phyloP scores from a whole-genome alignment of 2,888 invertebrate genomes.

The Ellobium chinense region DNA sequence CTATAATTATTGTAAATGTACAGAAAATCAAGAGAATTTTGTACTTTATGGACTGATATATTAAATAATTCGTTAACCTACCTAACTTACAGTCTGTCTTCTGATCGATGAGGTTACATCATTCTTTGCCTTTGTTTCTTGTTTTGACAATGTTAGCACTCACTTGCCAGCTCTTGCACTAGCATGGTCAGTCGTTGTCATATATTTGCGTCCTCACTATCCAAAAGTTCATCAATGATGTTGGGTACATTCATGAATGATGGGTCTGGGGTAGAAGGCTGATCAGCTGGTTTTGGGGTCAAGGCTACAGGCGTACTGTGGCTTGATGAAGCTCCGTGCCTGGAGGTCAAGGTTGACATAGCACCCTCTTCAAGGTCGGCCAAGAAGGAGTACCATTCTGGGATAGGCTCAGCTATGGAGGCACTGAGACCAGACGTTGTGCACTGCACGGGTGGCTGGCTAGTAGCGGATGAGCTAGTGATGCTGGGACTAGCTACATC shows the following conservation, averaged over 20 bases:
- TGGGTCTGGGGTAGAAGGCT: background rate
- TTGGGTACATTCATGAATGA: constrained; percentile 39
- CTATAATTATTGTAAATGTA: too few species aligned
- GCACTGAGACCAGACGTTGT: constrained; percentile 20
- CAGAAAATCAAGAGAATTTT: too few species aligned
- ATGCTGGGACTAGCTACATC: background rate
- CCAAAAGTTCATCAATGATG: constrained; percentile 32
- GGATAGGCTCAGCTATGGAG: constrained; percentile 39
- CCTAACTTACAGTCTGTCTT: too few species aligned
- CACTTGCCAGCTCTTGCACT: background rate
- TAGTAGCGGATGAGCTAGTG: background rate
- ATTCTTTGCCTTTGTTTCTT: too few species aligned
- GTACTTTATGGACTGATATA: too few species aligned
- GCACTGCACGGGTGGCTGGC: background rate
- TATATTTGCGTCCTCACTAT: background rate
- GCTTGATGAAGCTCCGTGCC: constrained; percentile 26
- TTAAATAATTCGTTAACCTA: too few species aligned
- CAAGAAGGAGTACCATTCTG: constrained; percentile 48
- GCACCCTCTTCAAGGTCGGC: constrained; percentile 44
- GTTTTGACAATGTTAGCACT: too few species aligned
- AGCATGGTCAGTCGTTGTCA: background rate
- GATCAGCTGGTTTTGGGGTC: background rate
- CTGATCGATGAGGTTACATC: too few species aligned
- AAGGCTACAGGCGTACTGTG: background rate
- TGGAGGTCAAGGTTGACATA: constrained; percentile 4